Conservation (phyloP, 2,797 vertebrate genomes). For the Anolis apletophallus region DNA sequence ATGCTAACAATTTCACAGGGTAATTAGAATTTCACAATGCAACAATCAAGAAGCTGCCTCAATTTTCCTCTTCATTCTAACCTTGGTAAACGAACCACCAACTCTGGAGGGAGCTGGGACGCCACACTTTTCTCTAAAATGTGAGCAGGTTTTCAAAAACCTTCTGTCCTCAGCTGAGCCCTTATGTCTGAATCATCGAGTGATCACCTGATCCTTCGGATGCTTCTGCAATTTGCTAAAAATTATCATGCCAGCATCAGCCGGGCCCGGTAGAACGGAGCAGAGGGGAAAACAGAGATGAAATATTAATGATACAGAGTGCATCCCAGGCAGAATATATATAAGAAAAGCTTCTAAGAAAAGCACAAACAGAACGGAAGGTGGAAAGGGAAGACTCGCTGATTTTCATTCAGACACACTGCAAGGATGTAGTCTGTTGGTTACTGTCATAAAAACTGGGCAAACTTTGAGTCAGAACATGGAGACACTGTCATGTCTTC, state of each 20-base stretch:
- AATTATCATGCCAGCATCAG: slow-evolving; percentile 57
- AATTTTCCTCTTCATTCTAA: not conserved
- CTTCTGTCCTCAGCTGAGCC: not conserved
- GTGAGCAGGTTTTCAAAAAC: not conserved
- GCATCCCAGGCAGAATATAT: slow-evolving; percentile 27
- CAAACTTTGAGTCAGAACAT: not conserved
- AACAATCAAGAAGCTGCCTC: not conserved
- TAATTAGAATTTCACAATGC: not conserved
- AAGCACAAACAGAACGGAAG: slow-evolving; percentile 24
- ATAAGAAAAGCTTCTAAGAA: slow-evolving; percentile 38
- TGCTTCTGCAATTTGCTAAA: not conserved
- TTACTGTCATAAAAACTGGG: not conserved
- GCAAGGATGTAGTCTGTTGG: not conserved
- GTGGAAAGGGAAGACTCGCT: rapidly evolving
- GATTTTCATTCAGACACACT: rapidly evolving
- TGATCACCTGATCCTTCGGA: not conserved
- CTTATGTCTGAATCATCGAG: rapidly evolving
- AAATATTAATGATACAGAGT: slow-evolving; percentile 64
- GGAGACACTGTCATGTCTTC: not conserved
- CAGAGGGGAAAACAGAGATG: slow-evolving; percentile 51
- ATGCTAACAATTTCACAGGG: no score
- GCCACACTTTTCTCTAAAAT: not conserved
- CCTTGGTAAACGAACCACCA: not conserved
- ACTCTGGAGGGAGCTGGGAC: not conserved
- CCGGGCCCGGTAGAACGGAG: slow-evolving; percentile 38